Conservation (phyloP, 2,888 invertebrate species). For the Alloplasta piceator region DNA sequence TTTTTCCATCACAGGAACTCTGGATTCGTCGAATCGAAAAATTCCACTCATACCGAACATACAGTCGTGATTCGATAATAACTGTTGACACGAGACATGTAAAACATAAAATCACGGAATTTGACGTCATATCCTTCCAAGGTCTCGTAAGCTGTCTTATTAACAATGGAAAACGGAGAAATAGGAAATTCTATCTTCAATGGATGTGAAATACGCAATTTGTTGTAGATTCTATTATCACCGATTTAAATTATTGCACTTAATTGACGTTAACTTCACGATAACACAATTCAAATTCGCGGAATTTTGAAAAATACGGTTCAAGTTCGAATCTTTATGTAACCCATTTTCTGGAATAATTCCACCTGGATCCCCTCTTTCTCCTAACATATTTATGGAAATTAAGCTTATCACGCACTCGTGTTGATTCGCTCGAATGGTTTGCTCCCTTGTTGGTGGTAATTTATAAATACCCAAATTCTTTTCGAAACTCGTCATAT, state of each 20-base stretch:
- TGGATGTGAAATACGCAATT: conserved; percentile 27
- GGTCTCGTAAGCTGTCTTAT: neutral
- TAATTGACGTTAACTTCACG: conserved; percentile 41
- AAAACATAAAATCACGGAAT: conserved; percentile 31
- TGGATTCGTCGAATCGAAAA: conserved; percentile 79
- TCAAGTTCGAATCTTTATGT: conserved; percentile 47
- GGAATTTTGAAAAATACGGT: conserved; percentile 39
- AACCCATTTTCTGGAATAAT: conserved; percentile 63
- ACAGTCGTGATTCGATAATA: conserved; percentile 65
- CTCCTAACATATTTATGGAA: conserved; percentile 10
- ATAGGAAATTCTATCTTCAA: neutral
- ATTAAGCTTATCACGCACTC: conserved; percentile 29
- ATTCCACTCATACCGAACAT: conserved; percentile 78
- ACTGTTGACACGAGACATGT: conserved; percentile 54
- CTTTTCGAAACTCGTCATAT: conserved; percentile 68
- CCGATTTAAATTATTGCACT: conserved; percentile 71
- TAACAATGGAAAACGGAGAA: neutral
- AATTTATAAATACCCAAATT: conserved; percentile 74
- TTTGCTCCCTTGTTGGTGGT: conserved; percentile 73
- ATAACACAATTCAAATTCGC: conserved; percentile 38
- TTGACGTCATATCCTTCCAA: conserved; percentile 34
- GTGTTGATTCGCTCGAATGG: conserved; percentile 59
- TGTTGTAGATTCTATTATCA: conserved; percentile 45
- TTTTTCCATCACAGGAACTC: conserved; percentile 74
- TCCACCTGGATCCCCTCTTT: conserved; percentile 22